These are phyloP conservation scores for Sapajus apella DNA, from an alignment of 2,113 vertebrate species.

Conservation along the genomic window DNA sequence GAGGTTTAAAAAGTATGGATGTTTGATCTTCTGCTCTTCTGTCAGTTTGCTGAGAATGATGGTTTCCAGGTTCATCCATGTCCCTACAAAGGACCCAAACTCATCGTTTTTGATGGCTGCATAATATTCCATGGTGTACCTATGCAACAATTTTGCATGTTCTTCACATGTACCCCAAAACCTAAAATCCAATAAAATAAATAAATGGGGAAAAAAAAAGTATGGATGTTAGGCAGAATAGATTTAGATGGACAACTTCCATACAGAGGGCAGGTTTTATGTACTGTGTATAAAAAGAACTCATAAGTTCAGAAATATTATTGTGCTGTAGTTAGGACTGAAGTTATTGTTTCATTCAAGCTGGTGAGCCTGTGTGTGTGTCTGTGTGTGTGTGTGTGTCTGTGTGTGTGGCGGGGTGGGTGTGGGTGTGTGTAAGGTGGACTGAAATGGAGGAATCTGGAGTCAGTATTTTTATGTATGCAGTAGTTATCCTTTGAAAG, in stretches of 20 bases:
- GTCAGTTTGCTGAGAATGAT: no score
- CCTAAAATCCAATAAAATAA: no score
- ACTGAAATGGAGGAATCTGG: not conserved
- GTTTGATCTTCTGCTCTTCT: no score
- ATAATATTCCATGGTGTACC: no score
- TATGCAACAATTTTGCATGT: no score
- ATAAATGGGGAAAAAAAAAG: not conserved
- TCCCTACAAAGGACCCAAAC: no score
- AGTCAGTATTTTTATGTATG: not conserved
- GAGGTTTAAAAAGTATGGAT: not conserved
- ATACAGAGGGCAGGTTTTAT: not conserved
- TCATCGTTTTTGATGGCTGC: no score
- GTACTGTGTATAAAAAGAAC: not conserved
- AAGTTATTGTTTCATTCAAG: not conserved
- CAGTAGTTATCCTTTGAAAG: not conserved
- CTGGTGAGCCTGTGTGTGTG: not conserved
- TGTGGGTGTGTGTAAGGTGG: no score
- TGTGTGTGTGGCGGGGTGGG: no score
- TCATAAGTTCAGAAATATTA: not conserved
- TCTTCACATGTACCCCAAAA: no score
- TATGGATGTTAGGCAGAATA: not conserved
- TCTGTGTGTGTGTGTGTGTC: no score
- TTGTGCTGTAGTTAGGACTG: not conserved
- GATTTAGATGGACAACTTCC: not conserved
- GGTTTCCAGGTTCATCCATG: no score